These are phyloP conservation scores for Heliconius himera DNA, from an alignment of 1,140 invertebrate genomes.

Conservation along the genomic window DNA sequence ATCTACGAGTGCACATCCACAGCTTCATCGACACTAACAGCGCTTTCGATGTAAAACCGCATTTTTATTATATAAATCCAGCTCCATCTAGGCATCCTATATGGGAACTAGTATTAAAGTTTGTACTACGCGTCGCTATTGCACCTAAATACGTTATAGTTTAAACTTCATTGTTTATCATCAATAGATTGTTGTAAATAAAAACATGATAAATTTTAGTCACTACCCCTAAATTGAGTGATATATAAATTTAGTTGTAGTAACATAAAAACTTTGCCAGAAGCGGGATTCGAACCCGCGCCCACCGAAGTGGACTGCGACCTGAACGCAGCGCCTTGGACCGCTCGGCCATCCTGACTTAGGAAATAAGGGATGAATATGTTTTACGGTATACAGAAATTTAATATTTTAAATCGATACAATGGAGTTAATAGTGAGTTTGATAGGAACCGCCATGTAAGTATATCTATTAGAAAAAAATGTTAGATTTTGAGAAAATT, in stretches of 20 bases:
- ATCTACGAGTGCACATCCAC: background rate
- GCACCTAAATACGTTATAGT: background rate
- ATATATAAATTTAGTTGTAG: background rate
- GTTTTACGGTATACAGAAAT: no score
- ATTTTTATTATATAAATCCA: background rate
- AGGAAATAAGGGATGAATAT: background rate
- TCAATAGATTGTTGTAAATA: background rate
- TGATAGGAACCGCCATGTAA: no score
- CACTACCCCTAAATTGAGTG: background rate
- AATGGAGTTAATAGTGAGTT: no score
- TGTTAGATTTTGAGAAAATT: no score
- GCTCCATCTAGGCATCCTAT: background rate
- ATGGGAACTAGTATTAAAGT: background rate
- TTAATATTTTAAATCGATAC: no score
- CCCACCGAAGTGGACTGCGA: constrained; percentile 94
- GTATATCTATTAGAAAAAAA: no score
- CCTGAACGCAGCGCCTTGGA: constrained; percentile 97
- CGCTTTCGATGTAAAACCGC: background rate
- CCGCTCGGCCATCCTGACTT: constrained; percentile 94
- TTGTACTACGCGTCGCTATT: background rate
- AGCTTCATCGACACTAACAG: background rate
- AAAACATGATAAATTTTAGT: background rate
- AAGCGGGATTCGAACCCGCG: constrained; percentile 61
- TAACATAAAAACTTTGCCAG: background rate
- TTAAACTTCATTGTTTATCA: background rate